Conservation (phyloP, 2,797 vertebrate species). For the Sciaenops ocellatus region DNA sequence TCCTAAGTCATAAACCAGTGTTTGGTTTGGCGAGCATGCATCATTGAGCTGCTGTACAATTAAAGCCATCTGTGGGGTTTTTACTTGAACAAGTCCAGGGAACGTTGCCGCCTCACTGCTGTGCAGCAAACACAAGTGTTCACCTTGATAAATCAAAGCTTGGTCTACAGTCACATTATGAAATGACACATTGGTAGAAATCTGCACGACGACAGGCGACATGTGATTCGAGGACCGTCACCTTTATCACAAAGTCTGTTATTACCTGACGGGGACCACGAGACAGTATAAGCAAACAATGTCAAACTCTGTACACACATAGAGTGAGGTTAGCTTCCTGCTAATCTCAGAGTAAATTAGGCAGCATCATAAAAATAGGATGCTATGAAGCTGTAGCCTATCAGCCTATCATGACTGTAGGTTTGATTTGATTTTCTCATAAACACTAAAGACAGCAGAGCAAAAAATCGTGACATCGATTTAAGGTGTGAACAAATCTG, state of each 20-base stretch:
- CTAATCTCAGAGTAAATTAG: conserved; percentile 14
- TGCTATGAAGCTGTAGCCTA: not conserved
- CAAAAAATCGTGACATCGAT: not conserved
- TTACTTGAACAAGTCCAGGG: conserved; percentile 43
- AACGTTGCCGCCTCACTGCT: conserved; percentile 25
- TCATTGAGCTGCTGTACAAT: conserved; percentile 65
- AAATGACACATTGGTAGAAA: not conserved
- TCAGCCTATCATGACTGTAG: not conserved
- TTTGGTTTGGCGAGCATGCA: conserved; percentile 73
- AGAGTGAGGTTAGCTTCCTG: conserved; percentile 1
- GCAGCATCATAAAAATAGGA: conserved; percentile 7
- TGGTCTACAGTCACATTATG: not conserved
- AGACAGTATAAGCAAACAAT: conserved; percentile 39
- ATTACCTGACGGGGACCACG: conserved; percentile 5
- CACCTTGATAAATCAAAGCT: conserved; percentile 19
- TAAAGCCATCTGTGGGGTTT: conserved; percentile 75
- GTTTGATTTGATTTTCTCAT: not conserved
- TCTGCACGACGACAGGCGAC: not conserved
- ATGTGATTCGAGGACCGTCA: not conserved
- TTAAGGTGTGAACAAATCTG: not conserved
- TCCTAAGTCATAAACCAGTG: conserved; percentile 71
- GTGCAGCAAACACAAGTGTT: conserved; percentile 32
- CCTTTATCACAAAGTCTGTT: conserved; percentile 30
- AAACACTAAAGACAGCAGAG: not conserved
- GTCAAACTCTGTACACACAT: conserved; percentile 14